Conservation (phyloP, 2,113 vertebrate genomes). For the Scophthalmus maximus region DNA sequence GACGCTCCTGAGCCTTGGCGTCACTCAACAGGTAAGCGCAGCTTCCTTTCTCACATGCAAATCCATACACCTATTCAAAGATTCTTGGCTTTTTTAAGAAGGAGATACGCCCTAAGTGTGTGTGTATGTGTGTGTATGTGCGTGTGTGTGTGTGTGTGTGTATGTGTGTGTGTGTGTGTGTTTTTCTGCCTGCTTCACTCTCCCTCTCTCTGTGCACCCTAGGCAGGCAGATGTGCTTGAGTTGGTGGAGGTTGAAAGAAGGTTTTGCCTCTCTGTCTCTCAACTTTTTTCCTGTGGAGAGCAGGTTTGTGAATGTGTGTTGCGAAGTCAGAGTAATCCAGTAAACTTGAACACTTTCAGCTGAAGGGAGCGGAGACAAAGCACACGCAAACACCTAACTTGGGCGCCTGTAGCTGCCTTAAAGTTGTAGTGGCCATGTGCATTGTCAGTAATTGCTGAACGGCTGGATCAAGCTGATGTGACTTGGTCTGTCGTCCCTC, state of each 20-base stretch:
- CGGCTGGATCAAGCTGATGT: conserved; percentile 12
- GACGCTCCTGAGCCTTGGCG: conserved; percentile 67
- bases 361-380: conserved; percentile 27
- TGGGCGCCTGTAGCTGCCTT: conserved; percentile 5
- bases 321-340: conserved; percentile 55
- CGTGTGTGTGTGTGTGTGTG: too few relatives aligned
- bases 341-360: conserved; percentile 56
- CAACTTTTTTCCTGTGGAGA: conserved; percentile 64
- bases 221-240: conserved; percentile 69
- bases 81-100: conserved; percentile 33
- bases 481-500: conserved; percentile 8
- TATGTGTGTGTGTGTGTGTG: conserved; percentile 36
- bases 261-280: conserved; percentile 58
- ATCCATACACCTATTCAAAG: conserved; percentile 73
- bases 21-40: conserved; percentile 81
- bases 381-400: conserved; percentile 1
- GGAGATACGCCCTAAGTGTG: conserved; percentile 46
- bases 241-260: conserved; percentile 72
- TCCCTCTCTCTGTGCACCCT: conserved; percentile 60
- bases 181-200: conserved; percentile 46
- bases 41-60: conserved; percentile 72
- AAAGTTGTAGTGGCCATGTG: conserved; percentile 8
- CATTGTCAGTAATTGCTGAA: too few relatives aligned
- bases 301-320: conserved; percentile 27
- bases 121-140: conserved; percentile 22